Evolutionary conservation across 2,113 vertebrate species (phyloP).

Genomic region (Hippoglossus stenolepis): DNA sequence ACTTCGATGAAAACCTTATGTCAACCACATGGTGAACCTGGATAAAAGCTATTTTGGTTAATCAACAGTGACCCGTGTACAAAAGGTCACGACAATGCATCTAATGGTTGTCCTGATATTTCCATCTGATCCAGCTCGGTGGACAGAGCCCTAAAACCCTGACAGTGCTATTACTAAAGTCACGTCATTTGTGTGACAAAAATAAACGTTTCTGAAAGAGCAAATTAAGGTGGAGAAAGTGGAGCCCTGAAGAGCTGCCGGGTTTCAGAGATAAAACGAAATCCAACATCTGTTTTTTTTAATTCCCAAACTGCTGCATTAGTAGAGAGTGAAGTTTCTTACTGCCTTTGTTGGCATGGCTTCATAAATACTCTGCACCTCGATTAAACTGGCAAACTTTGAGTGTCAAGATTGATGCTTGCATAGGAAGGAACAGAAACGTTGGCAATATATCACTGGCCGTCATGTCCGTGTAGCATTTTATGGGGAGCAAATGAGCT

Average conservation of each 20-base stretch:
- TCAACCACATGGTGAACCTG: too few relatives aligned
- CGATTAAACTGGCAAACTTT: slow-evolving; percentile 51
- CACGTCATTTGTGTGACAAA: not conserved
- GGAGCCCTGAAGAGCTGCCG: not conserved
- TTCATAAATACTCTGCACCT: slow-evolving; percentile 39
- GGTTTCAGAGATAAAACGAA: slow-evolving; percentile 12
- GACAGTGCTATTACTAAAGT: not conserved
- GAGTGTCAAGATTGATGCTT: slow-evolving; percentile 16
- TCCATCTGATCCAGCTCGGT: too few relatives aligned
- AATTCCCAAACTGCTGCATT: not conserved
- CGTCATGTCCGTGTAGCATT: slow-evolving; percentile 21
- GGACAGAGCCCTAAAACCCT: not conserved
- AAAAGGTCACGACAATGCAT: too few relatives aligned
- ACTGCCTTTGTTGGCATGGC: slow-evolving; percentile 33
- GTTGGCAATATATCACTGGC: slow-evolving; percentile 35
- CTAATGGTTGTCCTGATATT: too few relatives aligned
- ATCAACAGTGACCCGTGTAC: too few relatives aligned
- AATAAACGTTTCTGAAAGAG: not conserved
- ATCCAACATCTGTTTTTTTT: slow-evolving; percentile 1
- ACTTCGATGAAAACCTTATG: too few relatives aligned
- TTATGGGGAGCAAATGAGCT: slow-evolving; percentile 23
- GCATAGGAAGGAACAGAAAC: slow-evolving; percentile 21
- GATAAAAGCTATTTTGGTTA: too few relatives aligned
- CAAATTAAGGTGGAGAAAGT: not conserved
- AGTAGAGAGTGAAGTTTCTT: not conserved